These are phyloP conservation scores for Oryzaephilus surinamensis DNA, from an alignment of 1,140 invertebrate species.

Conservation along the genomic window DNA sequence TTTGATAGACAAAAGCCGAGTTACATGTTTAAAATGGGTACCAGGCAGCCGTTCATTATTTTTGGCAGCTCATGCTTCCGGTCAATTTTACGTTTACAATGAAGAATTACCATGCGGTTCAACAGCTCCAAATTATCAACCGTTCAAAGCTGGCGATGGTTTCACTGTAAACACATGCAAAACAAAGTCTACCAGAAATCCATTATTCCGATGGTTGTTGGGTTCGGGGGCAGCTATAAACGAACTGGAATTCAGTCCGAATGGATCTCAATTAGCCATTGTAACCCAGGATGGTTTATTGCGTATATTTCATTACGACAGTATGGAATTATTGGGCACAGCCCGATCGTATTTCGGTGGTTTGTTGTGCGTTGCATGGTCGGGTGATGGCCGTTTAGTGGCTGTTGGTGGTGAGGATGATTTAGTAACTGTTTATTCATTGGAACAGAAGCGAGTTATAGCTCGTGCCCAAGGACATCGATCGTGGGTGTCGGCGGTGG, in stretches of 20 bases:
- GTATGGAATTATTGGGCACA: slow-evolving; percentile 86
- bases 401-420: slow-evolving; percentile 98
- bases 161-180: slow-evolving; percentile 93
- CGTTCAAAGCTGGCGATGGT: slow-evolving; percentile 90
- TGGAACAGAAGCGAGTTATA: slow-evolving; percentile 84
- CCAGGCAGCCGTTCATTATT: slow-evolving; percentile 89
- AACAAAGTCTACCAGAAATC: slow-evolving; percentile 92
- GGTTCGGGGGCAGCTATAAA: slow-evolving; percentile 69
- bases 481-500: slow-evolving; percentile 95
- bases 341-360: slow-evolving; percentile 96
- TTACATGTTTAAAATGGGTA: slow-evolving; percentile 98
- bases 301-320: slow-evolving; percentile 93
- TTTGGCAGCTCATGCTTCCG: slow-evolving; percentile 87
- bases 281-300: slow-evolving; percentile 95
- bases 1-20: slow-evolving; percentile 94
- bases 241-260: slow-evolving; percentile 95
- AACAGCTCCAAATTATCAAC: slow-evolving; percentile 79
- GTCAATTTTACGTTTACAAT: slow-evolving; percentile 97
- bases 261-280: slow-evolving; percentile 81
- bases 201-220: slow-evolving; percentile 55
- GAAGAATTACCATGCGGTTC: slow-evolving; percentile 85
- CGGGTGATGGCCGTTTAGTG: slow-evolving; percentile 89
- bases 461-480: slow-evolving; percentile 89
- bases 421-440: slow-evolving; percentile 95
- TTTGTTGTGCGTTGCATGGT: slow-evolving; percentile 93